phyloP scores from a whole-genome alignment of 2,888 invertebrate genomes.

The Torymus texanus region DNA sequence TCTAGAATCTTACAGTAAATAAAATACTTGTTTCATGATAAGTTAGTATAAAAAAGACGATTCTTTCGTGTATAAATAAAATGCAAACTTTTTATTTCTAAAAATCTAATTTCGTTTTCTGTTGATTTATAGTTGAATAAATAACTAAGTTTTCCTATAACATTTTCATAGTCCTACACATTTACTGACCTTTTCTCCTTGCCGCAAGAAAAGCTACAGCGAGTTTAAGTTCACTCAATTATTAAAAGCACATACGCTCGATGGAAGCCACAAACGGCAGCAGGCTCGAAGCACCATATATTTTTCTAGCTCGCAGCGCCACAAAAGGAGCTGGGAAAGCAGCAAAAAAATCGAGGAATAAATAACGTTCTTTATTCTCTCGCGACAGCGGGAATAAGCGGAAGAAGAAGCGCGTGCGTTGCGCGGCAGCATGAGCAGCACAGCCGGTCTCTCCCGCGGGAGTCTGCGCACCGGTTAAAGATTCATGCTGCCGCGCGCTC shows the following conservation, averaged over 20 bases:
- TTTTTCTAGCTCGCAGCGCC: neutral
- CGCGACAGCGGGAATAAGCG: conserved; percentile 50
- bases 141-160: too few species aligned
- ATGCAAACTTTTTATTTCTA: too few species aligned
- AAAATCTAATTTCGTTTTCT: too few species aligned
- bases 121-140: too few species aligned
- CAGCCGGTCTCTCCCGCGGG: conserved; percentile 39
- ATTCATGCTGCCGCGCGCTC: conserved; percentile 35
- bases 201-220: neutral
- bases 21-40: too few species aligned
- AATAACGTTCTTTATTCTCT: conserved; percentile 53
- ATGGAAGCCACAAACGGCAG: conserved; percentile 9
- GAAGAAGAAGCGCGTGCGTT: conserved; percentile 6
- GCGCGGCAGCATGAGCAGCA: neutral
- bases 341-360: conserved; percentile 44
- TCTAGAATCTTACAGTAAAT: too few species aligned
- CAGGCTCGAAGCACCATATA: neutral
- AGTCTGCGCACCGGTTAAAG: conserved; percentile 44
- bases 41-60: too few species aligned
- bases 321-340: neutral
- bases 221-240: conserved; percentile 30
- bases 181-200: too few species aligned
- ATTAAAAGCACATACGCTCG: conserved; percentile 31
- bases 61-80: too few species aligned
- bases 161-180: too few species aligned